These are phyloP conservation scores for Sorex maritimensis DNA, from an alignment of 2,797 vertebrate genomes.

Conservation along the genomic window DNA sequence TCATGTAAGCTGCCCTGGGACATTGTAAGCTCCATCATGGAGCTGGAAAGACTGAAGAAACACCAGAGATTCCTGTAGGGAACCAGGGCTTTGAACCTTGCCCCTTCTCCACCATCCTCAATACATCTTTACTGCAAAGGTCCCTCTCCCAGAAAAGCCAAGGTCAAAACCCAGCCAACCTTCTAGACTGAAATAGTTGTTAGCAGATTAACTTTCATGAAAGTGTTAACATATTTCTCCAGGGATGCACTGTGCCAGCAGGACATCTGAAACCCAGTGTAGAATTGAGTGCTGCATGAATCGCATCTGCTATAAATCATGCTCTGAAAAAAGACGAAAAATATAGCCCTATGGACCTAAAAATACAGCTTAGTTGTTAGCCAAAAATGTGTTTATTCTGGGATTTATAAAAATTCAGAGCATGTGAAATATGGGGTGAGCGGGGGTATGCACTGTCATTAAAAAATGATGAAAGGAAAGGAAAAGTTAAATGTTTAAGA, in stretches of 20 bases:
- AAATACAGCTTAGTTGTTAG: slow-evolving; percentile 75
- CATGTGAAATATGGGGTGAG: slow-evolving; percentile 78
- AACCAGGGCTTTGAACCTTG: background rate
- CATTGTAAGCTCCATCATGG: background rate
- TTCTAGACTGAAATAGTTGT: background rate
- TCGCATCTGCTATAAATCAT: slow-evolving; percentile 74
- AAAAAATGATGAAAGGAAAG: slow-evolving; percentile 41
- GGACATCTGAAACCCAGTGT: slow-evolving; percentile 40
- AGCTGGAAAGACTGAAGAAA: background rate
- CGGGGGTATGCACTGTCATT: slow-evolving; percentile 37
- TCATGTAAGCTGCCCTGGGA: background rate
- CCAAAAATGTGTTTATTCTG: slow-evolving; percentile 80
- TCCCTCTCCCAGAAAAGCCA: background rate
- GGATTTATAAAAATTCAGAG: slow-evolving; percentile 80
- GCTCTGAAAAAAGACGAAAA: slow-evolving; percentile 68
- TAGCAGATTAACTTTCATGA: background rate
- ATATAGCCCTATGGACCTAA: slow-evolving; percentile 61
- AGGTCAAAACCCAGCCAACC: background rate
- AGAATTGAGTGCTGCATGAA: background rate
- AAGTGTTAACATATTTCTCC: slow-evolving; percentile 40
- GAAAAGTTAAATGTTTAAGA: slow-evolving; percentile 61
- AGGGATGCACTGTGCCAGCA: background rate
- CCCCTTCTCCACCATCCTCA: background rate
- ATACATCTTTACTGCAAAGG: background rate
- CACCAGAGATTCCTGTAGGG: background rate